These are phyloP conservation scores for Meandrusa payeni DNA, from an alignment of 2,888 invertebrate species.

Conservation along the genomic window DNA sequence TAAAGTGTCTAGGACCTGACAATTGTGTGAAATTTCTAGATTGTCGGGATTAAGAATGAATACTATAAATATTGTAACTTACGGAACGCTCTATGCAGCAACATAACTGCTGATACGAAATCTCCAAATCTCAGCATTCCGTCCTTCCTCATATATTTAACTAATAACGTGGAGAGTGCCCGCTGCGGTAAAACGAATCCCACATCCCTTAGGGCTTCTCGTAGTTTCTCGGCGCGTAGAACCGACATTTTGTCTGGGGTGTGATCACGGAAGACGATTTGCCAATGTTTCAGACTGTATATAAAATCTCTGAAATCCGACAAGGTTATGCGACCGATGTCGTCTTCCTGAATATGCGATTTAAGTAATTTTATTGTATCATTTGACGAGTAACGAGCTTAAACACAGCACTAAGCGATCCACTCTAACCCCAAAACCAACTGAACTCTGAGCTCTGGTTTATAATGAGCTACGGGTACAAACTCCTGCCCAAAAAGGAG, in stretches of 20 bases:
- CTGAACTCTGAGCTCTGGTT: too few species aligned
- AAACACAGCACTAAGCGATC: too few species aligned
- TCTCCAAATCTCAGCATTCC: conserved; percentile 95
- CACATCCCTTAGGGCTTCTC: conserved; percentile 92
- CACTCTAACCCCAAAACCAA: too few species aligned
- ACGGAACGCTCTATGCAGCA: conserved; percentile 94
- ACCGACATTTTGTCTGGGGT: conserved; percentile 95
- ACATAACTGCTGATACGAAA: conserved; percentile 94
- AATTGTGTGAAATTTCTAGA: too few species aligned
- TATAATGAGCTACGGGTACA: too few species aligned
- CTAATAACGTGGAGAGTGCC: conserved; percentile 89
- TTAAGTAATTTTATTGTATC: conserved; percentile 36
- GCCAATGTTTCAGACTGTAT: conserved; percentile 95
- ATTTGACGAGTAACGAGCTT: too few species aligned
- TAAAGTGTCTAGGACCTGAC: too few species aligned
- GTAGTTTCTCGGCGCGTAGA: conserved; percentile 90
- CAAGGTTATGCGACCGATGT: conserved; percentile 90
- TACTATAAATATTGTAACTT: too few species aligned
- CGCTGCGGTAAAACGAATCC: conserved; percentile 94
- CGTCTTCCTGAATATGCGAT: conserved; percentile 78
- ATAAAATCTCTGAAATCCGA: conserved; percentile 94
- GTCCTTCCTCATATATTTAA: conserved; percentile 95
- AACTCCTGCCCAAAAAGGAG: too few species aligned
- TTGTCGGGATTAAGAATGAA: too few species aligned
- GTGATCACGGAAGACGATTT: conserved; percentile 92